Conservation (phyloP, 2,888 invertebrate genomes). For the Cylindroiulus punctatus region DNA sequence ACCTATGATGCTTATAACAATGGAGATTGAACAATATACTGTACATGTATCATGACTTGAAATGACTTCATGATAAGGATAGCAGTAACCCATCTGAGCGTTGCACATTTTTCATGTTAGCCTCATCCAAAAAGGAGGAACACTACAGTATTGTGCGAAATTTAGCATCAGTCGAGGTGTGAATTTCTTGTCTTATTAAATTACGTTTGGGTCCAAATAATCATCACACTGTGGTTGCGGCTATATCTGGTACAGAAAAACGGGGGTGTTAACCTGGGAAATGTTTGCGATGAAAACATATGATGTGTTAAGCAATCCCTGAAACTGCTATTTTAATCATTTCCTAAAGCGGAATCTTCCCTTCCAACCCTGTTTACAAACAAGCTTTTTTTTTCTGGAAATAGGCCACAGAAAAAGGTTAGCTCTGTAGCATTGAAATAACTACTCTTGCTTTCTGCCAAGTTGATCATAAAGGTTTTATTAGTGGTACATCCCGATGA, state of each 20-base stretch:
- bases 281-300: neutral
- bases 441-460: neutral
- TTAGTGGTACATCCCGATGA: neutral
- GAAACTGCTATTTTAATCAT: constrained; percentile 17
- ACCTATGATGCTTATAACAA: neutral
- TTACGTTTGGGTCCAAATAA: too few species aligned
- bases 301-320: neutral
- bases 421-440: neutral
- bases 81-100: neutral
- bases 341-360: constrained; percentile 16
- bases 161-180: too few species aligned
- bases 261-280: constrained; percentile 6
- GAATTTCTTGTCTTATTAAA: too few species aligned
- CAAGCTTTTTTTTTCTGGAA: neutral
- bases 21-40: neutral
- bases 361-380: neutral
- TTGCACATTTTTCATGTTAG: too few species aligned
- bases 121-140: too few species aligned
- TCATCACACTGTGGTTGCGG: too few species aligned
- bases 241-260: too few species aligned
- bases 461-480: neutral
- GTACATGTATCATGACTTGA: neutral
- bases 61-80: neutral
- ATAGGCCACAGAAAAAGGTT: neutral
- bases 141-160: too few species aligned